phyloP scores from a whole-genome alignment of 2,113 vertebrate genomes.

The Malurus cyaneus region DNA sequence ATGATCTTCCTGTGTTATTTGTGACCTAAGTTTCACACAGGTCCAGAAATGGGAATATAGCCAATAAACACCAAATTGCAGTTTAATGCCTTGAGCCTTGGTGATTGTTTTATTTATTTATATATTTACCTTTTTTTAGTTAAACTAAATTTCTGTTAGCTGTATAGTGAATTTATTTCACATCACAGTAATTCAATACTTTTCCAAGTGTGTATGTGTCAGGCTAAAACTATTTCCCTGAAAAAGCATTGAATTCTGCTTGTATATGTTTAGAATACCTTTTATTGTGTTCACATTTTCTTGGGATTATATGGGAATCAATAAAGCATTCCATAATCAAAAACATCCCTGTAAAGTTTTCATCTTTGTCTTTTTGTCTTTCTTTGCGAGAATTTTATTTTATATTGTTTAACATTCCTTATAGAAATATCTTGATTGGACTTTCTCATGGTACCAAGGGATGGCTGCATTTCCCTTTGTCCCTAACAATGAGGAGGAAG shows the following conservation, averaged over 20 bases:
- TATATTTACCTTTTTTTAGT: background rate
- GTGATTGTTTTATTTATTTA: background rate
- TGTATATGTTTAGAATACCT: background rate
- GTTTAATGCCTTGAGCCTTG: background rate
- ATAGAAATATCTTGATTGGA: conserved; percentile 87
- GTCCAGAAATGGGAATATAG: background rate
- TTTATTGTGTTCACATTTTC: background rate
- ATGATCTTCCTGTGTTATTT: background rate
- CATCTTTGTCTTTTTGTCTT: background rate
- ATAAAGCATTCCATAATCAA: background rate
- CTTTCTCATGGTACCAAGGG: conserved; percentile 91
- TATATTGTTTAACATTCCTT: background rate
- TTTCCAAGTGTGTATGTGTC: background rate
- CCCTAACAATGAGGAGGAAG: conserved; percentile 80
- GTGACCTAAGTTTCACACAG: background rate
- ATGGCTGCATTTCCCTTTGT: conserved; percentile 83
- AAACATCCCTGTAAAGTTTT: background rate
- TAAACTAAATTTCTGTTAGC: background rate
- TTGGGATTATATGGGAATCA: background rate
- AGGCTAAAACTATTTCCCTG: background rate
- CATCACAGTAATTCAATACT: background rate
- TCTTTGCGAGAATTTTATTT: background rate
- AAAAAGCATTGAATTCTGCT: background rate
- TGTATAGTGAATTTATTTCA: background rate
- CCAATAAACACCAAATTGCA: background rate